Evolutionary conservation across 2,113 vertebrate species (phyloP).

Genomic region (Podarcis muralis): DNA sequence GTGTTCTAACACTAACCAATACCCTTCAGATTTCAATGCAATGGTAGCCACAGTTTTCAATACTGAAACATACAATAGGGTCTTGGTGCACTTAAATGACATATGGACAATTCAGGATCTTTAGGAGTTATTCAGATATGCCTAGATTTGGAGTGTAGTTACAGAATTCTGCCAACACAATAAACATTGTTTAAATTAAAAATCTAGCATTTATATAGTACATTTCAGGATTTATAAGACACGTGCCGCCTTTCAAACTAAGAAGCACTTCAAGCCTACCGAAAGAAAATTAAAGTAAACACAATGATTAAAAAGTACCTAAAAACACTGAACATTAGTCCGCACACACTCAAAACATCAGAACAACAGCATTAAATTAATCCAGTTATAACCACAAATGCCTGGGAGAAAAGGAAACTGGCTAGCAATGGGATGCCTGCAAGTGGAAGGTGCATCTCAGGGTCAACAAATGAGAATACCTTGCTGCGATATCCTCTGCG

Average conservation of each 20-base stretch:
- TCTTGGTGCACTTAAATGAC: background rate
- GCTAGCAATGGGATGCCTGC: background rate
- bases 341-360: background rate
- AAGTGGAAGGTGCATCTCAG: background rate
- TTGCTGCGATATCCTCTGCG: background rate
- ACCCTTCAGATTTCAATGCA: background rate
- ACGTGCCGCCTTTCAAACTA: background rate
- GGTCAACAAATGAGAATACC: background rate
- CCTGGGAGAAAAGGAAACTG: background rate
- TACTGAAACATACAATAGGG: background rate
- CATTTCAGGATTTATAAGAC: background rate
- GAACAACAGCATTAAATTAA: background rate
- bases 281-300: background rate
- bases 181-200: background rate
- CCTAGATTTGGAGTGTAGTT: background rate
- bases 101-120: background rate
- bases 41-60: background rate
- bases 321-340: background rate
- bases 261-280: background rate
- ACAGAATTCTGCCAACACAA: background rate
- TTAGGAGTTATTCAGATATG: background rate
- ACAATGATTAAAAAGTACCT: background rate
- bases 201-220: background rate
- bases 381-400: background rate
- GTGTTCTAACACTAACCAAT: background rate